Base-by-base conservation (phyloP, 2,888 invertebrate species). In the Chromoteleia sp. region DNA sequence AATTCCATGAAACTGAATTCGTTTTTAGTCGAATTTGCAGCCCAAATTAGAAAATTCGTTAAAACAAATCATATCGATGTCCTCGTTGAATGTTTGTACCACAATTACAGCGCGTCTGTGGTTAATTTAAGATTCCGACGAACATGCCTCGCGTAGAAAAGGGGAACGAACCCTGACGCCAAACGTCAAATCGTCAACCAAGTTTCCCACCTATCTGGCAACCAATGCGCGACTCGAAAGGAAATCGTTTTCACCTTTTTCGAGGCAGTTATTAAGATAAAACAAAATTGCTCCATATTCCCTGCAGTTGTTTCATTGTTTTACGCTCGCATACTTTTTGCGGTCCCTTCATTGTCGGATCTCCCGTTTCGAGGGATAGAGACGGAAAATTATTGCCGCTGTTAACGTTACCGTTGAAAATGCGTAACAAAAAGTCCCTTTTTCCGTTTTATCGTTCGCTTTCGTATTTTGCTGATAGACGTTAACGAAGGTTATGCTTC, bases 301-400 rank as follows among this genome's bases (percentile, higher is more conserved):
- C 50, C 29, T n/a, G 12, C 14, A 43, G 10, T 5, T 10, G 59
- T 25, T 12, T 25, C 59, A 61, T 61, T 61, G 59, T 50, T 61
- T 48, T 65, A 8, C 52, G 52, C 41, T 67, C 65, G 65, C 65
- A 67, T 25, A 41, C 65, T 67, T 67, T 67, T 67, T 52, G 65
- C 41, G 12, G 15, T 29, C 15, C 15, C 41, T 52, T n/a, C 41
- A 29, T 41, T 17, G 41, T 52, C 12, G 43, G 25, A n/a, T 39
- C 39, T 25, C 25, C 25, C 25, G 25, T 6, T 25, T 25, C 25
- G 5, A 25, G 25, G 5, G 5, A 25, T 6, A 25, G 25, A 25
- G 25, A 25, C 25, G 5, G n/a, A n/a, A n/a, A n/a, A n/a, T n/a
- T n/a, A n/a, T n/a, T n/a, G n/a, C n/a, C n/a, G n/a, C n/a, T n/a